Evolutionary conservation across 2,113 vertebrate genomes (phyloP).

Genomic region (Aythya baeri): DNA sequence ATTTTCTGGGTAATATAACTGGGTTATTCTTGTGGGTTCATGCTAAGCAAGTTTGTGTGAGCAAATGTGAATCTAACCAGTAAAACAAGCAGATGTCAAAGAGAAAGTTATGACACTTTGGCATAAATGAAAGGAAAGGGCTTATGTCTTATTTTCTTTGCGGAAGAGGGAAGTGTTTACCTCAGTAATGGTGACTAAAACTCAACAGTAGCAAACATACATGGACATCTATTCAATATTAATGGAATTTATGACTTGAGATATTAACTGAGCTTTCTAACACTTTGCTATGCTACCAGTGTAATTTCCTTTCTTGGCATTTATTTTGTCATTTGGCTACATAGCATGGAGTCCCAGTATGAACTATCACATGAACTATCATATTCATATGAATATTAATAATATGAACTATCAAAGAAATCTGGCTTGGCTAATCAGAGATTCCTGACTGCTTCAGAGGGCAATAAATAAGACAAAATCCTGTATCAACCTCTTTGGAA

Average conservation of each 20-base stretch:
- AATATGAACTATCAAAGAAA: neutral
- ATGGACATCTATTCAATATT: neutral
- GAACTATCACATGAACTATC: neutral
- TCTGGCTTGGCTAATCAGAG: neutral
- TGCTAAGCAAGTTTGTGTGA: neutral
- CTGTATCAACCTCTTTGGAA: neutral
- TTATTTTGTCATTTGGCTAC: neutral
- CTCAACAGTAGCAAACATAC: neutral
- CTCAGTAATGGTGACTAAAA: neutral
- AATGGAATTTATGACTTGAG: neutral
- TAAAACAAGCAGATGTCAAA: neutral
- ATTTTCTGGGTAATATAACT: neutral
- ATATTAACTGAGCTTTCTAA: neutral
- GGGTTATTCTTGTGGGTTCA: neutral
- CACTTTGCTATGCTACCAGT: neutral
- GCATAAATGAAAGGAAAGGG: neutral
- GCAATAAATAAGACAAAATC: neutral
- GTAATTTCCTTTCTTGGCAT: neutral
- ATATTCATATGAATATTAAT: no score
- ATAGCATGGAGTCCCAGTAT: neutral
- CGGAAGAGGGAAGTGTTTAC: neutral
- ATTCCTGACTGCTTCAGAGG: neutral
- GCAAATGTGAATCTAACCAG: neutral
- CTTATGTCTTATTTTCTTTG: neutral
- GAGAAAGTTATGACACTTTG: neutral